Base-by-base conservation (phyloP, 2,113 vertebrate genomes). In the Pygoscelis adeliae region DNA sequence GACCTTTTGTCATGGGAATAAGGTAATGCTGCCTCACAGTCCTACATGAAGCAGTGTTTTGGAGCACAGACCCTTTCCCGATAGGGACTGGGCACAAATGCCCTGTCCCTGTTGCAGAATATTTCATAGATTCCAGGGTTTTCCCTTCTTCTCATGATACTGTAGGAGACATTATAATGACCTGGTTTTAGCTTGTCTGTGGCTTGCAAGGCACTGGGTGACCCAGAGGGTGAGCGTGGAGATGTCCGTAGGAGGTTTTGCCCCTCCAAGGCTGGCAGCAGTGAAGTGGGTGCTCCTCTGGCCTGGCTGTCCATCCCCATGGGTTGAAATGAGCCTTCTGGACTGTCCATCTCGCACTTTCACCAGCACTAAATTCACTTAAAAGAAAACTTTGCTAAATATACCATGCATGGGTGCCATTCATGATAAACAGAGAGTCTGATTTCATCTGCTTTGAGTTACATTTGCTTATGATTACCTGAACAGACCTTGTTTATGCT, bases 391-490 rank as follows among this genome's bases (percentile, higher is more conserved):
- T 87, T 80, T 63, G 8, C 53, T 66, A 91, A 89, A 95, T 70
- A 46, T 50, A 66, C 58, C 13, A 1, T n/a, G 42, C 77, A 70
- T 69, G 80, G 49, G 73, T 96, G 87, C 74, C 36, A 56, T 40
- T 93, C 71, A 29, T 5, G 20, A 62, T 73, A 87, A 95, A 94
- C 67, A 90, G 59, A 13, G 62, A 13, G 62, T 76, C 61, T 85
- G 78, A 62, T 90, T 96, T 90, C 71, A 88, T 93, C 82, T 94
- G 74, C 78, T 88, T 88, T 86, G 70, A 83, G 66, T 95, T 36
- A 32, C 67, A 63, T 93, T 83, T 30, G 30, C 62, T 59, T 88
- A 13, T 78, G 78, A 83, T 96, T 97, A 96, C 97, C 95, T 97
- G 96, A 95, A 29, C 63, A 96, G 89, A 22, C 63, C 84, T 42